Evolutionary conservation across 2,888 invertebrate genomes (phyloP).

Genomic region (Nomada hirtipes): DNA sequence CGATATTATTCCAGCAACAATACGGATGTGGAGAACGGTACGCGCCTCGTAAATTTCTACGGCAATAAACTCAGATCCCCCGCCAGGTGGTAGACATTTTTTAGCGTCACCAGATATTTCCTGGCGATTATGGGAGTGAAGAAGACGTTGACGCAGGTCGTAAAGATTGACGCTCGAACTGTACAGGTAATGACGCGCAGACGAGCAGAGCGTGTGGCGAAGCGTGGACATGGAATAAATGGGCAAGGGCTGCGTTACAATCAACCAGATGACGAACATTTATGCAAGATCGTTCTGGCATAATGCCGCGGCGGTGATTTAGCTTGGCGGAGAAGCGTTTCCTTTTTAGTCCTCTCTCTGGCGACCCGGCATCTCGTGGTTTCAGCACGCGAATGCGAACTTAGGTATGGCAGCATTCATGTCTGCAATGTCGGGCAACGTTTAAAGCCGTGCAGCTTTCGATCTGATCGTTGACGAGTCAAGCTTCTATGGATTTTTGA

Average conservation of each 20-base stretch:
- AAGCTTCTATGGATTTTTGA: not conserved
- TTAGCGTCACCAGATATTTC: not conserved
- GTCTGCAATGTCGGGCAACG: not conserved
- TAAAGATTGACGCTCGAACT: conserved; percentile 52
- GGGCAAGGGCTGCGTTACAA: conserved; percentile 39
- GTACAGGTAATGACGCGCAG: conserved; percentile 48
- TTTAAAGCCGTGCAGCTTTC: not conserved
- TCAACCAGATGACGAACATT: conserved; percentile 65
- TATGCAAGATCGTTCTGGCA: conserved; percentile 70
- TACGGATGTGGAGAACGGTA: not conserved
- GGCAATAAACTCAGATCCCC: conserved; percentile 21
- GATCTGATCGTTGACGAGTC: not conserved
- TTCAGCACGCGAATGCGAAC: conserved; percentile 43
- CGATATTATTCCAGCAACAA: not conserved
- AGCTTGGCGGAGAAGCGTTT: conserved; percentile 43
- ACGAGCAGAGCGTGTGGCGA: conserved; percentile 10
- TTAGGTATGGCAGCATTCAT: not conserved
- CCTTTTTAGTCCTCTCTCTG: conserved; percentile 60
- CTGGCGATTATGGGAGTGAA: not conserved
- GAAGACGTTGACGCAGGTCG: conserved; percentile 52
- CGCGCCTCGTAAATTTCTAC: not conserved
- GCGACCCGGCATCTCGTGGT: conserved; percentile 34
- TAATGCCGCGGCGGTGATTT: conserved; percentile 57
- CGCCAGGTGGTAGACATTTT: not conserved
- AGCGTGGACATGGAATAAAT: conserved; percentile 57